phyloP scores from a whole-genome alignment of 1,140 invertebrate species.

The Drosophila nigromelanica region DNA sequence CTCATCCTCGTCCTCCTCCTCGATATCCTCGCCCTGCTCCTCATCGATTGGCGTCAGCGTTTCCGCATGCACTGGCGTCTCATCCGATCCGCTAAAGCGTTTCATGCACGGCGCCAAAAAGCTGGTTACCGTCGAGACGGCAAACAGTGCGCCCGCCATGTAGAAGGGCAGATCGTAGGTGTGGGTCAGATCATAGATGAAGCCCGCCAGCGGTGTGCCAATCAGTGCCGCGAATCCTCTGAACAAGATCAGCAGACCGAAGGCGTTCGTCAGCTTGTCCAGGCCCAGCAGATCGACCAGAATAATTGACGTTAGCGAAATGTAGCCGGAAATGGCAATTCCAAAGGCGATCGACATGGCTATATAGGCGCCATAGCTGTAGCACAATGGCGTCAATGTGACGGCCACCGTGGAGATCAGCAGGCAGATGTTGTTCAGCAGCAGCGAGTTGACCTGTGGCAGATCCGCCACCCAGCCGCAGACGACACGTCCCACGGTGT shows the following conservation, averaged over 20 bases:
- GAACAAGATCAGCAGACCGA: conserved; percentile 97
- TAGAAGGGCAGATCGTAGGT: conserved; percentile 95
- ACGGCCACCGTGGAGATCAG: conserved; percentile 95
- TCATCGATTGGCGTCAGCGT: conserved; percentile 92
- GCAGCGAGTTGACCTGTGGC: conserved; percentile 94
- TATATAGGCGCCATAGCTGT: conserved; percentile 90
- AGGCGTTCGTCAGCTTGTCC: conserved; percentile 98
- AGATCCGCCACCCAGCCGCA: conserved; percentile 95
- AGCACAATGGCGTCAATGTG: conserved; percentile 92
- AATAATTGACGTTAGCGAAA: conserved; percentile 98
- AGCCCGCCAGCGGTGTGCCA: conserved; percentile 92
- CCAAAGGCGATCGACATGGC: conserved; percentile 96
- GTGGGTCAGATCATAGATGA: conserved; percentile 93
- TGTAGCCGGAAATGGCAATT: conserved; percentile 97
- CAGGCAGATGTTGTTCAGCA: conserved; percentile 97
- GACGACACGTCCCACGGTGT: conserved; percentile 94
- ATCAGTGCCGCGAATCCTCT: conserved; percentile 96
- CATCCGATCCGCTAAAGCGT: conserved; percentile 84
- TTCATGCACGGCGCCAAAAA: conserved; percentile 92
- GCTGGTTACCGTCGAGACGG: conserved; percentile 92
- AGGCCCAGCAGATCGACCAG: conserved; percentile 97
- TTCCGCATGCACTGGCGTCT: conserved; percentile 87
- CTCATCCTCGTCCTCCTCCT: conserved; percentile 89
- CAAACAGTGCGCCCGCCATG: conserved; percentile 95
- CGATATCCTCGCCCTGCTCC: conserved; percentile 91